Percentiles rank a stretch among this genome's conserved stretches.
These are phyloP conservation scores for Ephestia elutella DNA, from an alignment of 1,140 invertebrate species.

Conservation along the genomic window DNA sequence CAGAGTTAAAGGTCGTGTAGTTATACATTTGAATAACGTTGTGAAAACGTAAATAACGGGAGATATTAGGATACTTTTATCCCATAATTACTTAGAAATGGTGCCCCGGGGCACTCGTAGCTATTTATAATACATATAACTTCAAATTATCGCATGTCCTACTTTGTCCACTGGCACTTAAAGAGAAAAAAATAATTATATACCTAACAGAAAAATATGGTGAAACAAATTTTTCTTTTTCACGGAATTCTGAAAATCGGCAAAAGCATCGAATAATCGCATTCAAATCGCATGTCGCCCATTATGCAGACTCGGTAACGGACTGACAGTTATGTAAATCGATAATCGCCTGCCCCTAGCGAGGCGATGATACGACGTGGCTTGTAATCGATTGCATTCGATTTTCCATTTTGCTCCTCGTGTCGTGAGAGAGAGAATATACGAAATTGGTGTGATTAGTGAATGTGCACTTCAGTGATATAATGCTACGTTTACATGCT, in stretches of 20 bases:
- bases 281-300: slow-evolving; percentile 1
- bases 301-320: slow-evolving; percentile 3
- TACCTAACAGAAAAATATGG: too few species aligned
- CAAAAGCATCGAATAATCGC: neutral
- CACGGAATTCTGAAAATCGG: neutral
- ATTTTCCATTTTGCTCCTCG: neutral
- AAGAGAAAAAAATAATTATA: too few species aligned
- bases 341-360: slow-evolving; percentile 3
- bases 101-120: too few species aligned
- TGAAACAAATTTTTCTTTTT: too few species aligned
- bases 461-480: neutral
- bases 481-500: too few species aligned
- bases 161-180: too few species aligned
- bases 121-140: too few species aligned
- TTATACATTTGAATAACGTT: neutral
- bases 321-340: slow-evolving; percentile 2
- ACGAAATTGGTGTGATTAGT: neutral
- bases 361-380: neutral
- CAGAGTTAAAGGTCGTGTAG: slow-evolving; percentile 1
- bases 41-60: too few species aligned
- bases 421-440: neutral
- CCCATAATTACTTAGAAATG: too few species aligned
- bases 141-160: too few species aligned
- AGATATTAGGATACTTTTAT: too few species aligned
- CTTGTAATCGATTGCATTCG: slow-evolving; percentile 1